phyloP scores from a whole-genome alignment of 2,888 invertebrate genomes.

The Agapetus fuscipes region DNA sequence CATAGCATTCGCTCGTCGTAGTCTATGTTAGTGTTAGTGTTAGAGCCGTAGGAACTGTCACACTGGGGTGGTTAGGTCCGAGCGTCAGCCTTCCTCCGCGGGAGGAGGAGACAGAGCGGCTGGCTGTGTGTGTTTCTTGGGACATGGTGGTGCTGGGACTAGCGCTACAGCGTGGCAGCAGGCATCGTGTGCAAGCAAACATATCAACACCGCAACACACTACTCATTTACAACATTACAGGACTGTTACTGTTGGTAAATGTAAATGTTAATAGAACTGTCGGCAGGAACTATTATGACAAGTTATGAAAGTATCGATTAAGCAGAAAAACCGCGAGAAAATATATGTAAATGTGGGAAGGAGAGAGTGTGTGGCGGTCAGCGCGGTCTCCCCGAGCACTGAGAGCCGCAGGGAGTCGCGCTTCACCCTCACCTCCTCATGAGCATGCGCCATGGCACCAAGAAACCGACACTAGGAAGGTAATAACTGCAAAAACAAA shows the following conservation, averaged over 20 bases:
- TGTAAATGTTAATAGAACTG: constrained; percentile 47
- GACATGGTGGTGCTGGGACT: constrained; percentile 48
- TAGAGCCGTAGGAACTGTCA: too few relatives aligned
- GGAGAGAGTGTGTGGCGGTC: not conserved
- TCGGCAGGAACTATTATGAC: constrained; percentile 26
- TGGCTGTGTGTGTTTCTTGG: constrained; percentile 48
- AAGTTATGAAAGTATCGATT: constrained; percentile 3
- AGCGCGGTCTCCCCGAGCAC: not conserved
- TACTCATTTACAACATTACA: constrained; percentile 49
- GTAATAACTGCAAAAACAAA: constrained; percentile 51
- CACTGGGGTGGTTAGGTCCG: constrained; percentile 8
- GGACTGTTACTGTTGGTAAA: constrained; percentile 25
- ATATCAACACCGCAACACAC: constrained; percentile 38
- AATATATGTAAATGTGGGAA: constrained; percentile 5
- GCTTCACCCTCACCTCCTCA: constrained; percentile 42
- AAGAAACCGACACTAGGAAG: constrained; percentile 65
- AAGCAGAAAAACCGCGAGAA: constrained; percentile 11
- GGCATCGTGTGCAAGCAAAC: constrained; percentile 51
- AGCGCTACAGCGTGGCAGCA: constrained; percentile 52
- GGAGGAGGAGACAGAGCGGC: constrained; percentile 30
- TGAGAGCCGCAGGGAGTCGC: not conserved
- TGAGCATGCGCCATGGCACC: constrained; percentile 62
- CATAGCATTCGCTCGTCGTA: not conserved
- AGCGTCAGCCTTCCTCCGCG: constrained; percentile 1
- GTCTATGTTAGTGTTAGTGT: too few relatives aligned